Percentiles rank a stretch among this genome's conserved stretches.
phyloP scores from a whole-genome alignment of 2,797 vertebrate species.

The Microctenopoma steveboyesi region DNA sequence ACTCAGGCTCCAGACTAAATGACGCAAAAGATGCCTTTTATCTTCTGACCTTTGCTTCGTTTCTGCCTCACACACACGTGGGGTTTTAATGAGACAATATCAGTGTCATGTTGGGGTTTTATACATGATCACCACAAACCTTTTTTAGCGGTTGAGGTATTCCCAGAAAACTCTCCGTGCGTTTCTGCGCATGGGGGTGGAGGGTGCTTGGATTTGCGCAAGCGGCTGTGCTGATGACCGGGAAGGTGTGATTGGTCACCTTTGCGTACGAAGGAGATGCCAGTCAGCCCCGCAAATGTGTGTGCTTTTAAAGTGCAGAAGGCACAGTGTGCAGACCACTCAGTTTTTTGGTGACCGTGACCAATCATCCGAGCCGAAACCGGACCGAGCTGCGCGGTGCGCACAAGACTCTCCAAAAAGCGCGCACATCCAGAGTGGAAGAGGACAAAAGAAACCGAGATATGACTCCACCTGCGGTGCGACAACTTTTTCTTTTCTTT shows the following conservation, averaged over 20 bases:
- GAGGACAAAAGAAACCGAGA: conserved; percentile 13
- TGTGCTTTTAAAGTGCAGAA: conserved; percentile 52
- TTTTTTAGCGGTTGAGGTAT: conserved; percentile 32
- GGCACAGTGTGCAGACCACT: conserved; percentile 14
- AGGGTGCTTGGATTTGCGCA: conserved; percentile 39
- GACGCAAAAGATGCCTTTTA: neutral
- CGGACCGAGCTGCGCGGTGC: neutral
- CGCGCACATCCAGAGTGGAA: neutral
- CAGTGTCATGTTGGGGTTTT: neutral
- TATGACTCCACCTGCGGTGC: conserved; percentile 52
- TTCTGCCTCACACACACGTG: neutral
- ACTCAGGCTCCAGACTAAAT: neutral
- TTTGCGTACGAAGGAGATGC: conserved; percentile 28
- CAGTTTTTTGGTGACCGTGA: neutral
- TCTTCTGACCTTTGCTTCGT: neutral
- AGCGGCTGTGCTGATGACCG: conserved; percentile 21
- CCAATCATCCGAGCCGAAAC: conserved; percentile 4
- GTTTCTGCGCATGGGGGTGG: neutral
- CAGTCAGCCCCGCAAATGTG: conserved; percentile 38
- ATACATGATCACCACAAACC: neutral
- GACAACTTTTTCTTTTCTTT: conserved; percentile 66
- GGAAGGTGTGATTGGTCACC: conserved; percentile 66
- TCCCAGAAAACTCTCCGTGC: conserved; percentile 11
- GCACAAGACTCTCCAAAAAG: neutral
- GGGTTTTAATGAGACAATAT: neutral